Evolutionary conservation across 2,113 vertebrate genomes (phyloP), one percentile per base, ranked within the genome.

Genomic region (Calyptommatus sinebrachiatus): DNA sequence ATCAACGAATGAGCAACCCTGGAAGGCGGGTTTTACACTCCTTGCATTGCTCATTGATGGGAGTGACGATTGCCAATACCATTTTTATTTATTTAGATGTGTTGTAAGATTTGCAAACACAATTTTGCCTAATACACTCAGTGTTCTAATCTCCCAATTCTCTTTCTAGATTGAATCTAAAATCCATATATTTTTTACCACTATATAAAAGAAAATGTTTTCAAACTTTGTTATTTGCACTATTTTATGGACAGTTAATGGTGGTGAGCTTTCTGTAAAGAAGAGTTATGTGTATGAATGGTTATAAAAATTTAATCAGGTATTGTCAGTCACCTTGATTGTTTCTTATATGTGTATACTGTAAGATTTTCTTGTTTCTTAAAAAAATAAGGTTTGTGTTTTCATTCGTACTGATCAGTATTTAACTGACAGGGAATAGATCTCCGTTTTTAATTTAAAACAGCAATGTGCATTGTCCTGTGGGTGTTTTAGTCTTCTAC

Each of bases 241-340:
- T 93, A 91, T 87, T 87, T 85, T 92, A 82, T 35, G 80, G 90
- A 80, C 92, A 92, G 90, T 91, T 89, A 90, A 88, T 89, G 65
- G 14, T 14, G 65, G 6, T 66, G 92, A 83, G 82, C 71, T 88
- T 85, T 89, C 89, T 92, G 82, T 80, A 88, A 85, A 84, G 85
- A 91, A 85, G 89, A 10, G 87, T 93, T 88, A 83, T 81, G 84
- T 91, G 85, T 90, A 83, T 91, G 84, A 83, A 77, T 88, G 88
- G 83, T 86, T 94, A 85, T 85, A 86, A 91, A 88, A 63, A 87
- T 93, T 89, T 93, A 41, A 90, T 92, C 81, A 87, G 65, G 68
- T 93, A 88, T 87, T 92, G 85, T 93, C 87, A 93, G 75, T 93
- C 90, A 90, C 90, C 86, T 93, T 85, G 87, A 86, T 85, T 92